These are phyloP conservation scores for Catharus bicknelli DNA, from an alignment of 2,113 vertebrate genomes.

Conservation along the genomic window DNA sequence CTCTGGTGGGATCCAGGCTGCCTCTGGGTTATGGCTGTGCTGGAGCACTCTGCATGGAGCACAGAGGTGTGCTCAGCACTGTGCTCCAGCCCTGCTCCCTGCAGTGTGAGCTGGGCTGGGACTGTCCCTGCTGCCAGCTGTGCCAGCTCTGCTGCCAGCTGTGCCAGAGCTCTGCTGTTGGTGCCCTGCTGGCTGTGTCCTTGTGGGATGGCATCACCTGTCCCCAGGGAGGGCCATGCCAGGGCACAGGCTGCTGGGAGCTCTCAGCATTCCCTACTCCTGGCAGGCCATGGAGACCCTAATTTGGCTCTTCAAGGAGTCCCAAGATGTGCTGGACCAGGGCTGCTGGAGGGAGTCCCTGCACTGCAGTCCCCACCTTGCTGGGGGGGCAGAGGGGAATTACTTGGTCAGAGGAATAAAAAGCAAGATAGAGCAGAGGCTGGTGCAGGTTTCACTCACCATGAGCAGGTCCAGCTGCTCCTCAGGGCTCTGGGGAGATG, in stretches of 20 bases:
- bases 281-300: rapidly evolving
- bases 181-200: neutral
- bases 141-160: neutral
- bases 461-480: neutral
- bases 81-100: neutral
- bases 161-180: neutral
- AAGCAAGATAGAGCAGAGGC: neutral
- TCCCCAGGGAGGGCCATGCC: neutral
- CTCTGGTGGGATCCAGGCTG: neutral
- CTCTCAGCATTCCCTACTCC: rapidly evolving
- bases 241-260: neutral
- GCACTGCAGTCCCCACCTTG: neutral
- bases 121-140: neutral
- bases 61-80: neutral
- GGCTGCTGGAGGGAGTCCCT: neutral
- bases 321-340: rapidly evolving
- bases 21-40: too few species aligned
- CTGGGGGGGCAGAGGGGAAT: neutral
- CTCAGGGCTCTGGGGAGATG: neutral
- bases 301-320: rapidly evolving
- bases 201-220: neutral
- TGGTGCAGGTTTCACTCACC: neutral
- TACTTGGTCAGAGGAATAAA: neutral
- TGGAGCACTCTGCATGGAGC: neutral
- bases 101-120: neutral